Conservation (phyloP, 35 echinoderm and acorn worm species). For the Heliocidaris tuberculata region DNA sequence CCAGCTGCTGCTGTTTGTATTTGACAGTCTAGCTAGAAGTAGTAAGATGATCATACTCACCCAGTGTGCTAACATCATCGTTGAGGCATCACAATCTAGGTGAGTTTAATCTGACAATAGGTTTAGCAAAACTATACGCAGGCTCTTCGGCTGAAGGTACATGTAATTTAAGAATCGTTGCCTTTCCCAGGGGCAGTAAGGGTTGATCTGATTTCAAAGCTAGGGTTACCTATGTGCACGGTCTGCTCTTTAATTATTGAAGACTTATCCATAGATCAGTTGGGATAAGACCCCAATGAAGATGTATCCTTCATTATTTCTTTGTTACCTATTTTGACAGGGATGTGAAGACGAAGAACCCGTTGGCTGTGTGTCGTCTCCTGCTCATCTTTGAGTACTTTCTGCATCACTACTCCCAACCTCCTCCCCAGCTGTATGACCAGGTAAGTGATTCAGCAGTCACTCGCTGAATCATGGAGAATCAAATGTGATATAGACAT, state of each 20-base stretch:
- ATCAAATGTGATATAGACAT: too few species aligned
- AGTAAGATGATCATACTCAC: constrained; percentile 72
- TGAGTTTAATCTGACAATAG: constrained; percentile 27
- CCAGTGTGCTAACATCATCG: constrained; percentile 63
- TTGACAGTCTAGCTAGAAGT: constrained; percentile 68
- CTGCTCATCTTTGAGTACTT: constrained; percentile 92
- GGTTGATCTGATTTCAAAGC: too few species aligned
- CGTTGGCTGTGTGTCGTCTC: constrained; percentile 85
- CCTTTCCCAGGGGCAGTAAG: too few species aligned
- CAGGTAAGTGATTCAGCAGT: constrained; percentile 61
- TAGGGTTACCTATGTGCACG: not conserved
- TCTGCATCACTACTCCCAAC: constrained; percentile 86
- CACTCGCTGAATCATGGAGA: not conserved
- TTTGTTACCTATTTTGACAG: constrained; percentile 32
- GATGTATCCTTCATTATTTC: not conserved
- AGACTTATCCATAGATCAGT: not conserved
- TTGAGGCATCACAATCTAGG: constrained; percentile 74
- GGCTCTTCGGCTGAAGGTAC: too few species aligned
- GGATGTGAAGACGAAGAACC: constrained; percentile 66
- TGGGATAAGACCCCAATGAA: not conserved
- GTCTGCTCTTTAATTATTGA: too few species aligned
- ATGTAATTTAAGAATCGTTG: too few species aligned
- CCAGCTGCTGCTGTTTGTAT: constrained; percentile 91
- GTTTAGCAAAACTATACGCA: not conserved
- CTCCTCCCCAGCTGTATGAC: constrained; percentile 84